Evolutionary conservation across 30 jellyfish, hydroid and myxozoan genomes (phyloP).

Genomic region (Aurelia aurita complex sp. Pacific): DNA sequence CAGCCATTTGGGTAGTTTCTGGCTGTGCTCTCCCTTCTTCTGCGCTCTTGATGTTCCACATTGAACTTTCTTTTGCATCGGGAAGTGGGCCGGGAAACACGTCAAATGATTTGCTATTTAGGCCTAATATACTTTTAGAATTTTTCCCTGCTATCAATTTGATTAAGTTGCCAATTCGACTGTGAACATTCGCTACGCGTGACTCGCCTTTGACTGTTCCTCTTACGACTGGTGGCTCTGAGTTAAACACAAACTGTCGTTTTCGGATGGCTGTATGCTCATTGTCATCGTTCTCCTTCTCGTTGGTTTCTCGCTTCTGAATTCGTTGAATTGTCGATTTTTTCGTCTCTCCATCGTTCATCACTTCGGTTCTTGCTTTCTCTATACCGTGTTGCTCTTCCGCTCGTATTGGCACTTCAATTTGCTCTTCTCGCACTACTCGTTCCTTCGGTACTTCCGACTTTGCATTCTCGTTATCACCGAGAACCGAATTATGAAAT

Average conservation of each 20-base stretch:
- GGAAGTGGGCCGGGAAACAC: conserved; percentile 99
- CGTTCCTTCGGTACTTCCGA: conserved; percentile 73
- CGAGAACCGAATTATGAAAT: background rate
- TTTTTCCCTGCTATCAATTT: conserved; percentile 88
- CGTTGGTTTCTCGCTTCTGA: conserved; percentile 46
- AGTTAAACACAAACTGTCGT: conserved; percentile 73
- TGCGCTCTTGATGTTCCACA: conserved; percentile 49
- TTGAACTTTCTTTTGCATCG: conserved; percentile 56
- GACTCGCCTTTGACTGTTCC: conserved; percentile 85
- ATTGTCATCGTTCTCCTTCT: conserved; percentile 4
- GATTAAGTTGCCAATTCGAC: conserved; percentile 85
- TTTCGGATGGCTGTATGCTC: conserved; percentile 49
- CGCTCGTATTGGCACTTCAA: conserved; percentile 87
- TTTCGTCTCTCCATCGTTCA: conserved; percentile 32
- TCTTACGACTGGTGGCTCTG: conserved; percentile 78
- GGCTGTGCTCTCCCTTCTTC: conserved; percentile 18
- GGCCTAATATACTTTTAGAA: conserved; percentile 90
- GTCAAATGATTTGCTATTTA: conserved; percentile 94
- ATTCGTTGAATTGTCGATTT: conserved; percentile 62
- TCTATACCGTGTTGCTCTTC: conserved; percentile 86
- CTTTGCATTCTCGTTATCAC: conserved; percentile 20
- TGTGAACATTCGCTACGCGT: conserved; percentile 28
- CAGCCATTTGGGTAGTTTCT: background rate
- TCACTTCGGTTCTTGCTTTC: conserved; percentile 19
- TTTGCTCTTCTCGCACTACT: conserved; percentile 17